Percentiles rank a stretch among this genome's conserved stretches.
These are phyloP conservation scores for Nebria ingens DNA, from an alignment of 1,140 invertebrate genomes.

Conservation along the genomic window DNA sequence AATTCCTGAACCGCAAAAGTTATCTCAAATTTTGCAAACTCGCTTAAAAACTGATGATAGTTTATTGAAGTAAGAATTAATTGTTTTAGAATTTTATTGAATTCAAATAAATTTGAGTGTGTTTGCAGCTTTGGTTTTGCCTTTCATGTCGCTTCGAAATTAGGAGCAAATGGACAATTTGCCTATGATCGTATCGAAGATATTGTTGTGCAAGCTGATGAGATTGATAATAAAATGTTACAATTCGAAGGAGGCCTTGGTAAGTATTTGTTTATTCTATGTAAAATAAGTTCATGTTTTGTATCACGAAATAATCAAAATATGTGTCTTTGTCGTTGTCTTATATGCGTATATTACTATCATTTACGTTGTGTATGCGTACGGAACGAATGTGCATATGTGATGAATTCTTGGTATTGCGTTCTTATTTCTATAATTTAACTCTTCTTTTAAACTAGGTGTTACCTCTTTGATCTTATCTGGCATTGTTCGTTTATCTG, in stretches of 20 bases:
- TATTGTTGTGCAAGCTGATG: slow-evolving; percentile 87
- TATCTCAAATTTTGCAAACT: slow-evolving; percentile 25
- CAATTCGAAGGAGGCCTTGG: slow-evolving; percentile 86
- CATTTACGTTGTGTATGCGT: too few relatives aligned
- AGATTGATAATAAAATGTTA: slow-evolving; percentile 77
- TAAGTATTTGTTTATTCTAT: too few relatives aligned
- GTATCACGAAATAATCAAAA: too few relatives aligned
- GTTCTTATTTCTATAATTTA: too few relatives aligned
- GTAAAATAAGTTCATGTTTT: too few relatives aligned
- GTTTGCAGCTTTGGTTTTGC: slow-evolving; percentile 66
- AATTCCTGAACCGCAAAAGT: slow-evolving; percentile 25
- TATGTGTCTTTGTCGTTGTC: too few relatives aligned
- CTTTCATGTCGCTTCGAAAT: slow-evolving; percentile 63
- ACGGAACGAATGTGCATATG: too few relatives aligned
- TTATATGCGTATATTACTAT: too few relatives aligned
- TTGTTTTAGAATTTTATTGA: background rate
- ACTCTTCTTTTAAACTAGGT: slow-evolving; percentile 14
- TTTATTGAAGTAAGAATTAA: slow-evolving; percentile 14
- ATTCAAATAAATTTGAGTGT: slow-evolving; percentile 13
- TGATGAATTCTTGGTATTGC: too few relatives aligned
- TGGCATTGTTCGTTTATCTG: slow-evolving; percentile 62
- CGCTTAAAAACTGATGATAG: slow-evolving; percentile 30
- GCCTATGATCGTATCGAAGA: slow-evolving; percentile 78
- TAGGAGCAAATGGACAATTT: slow-evolving; percentile 55
- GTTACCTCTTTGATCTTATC: slow-evolving; percentile 54